A percentile compares a stretch with the other conserved stretches of the same genome.
These are phyloP conservation scores for Pissodes strobi DNA, from an alignment of 1,140 invertebrate genomes.

Conservation along the genomic window DNA sequence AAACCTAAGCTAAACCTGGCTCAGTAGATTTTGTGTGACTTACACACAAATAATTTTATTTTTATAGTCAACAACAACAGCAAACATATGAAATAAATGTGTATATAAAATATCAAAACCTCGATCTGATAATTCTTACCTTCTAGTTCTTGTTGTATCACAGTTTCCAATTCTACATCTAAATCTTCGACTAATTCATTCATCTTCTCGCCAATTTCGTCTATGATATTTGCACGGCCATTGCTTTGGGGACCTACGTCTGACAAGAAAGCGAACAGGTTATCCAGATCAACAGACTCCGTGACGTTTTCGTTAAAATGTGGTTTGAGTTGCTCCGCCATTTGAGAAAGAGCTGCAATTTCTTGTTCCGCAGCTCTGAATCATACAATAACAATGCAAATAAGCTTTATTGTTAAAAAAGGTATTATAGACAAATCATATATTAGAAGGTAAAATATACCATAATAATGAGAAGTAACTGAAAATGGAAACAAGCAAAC, in stretches of 20 bases:
- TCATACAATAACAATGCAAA: too few relatives aligned
- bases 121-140: conserved; percentile 5
- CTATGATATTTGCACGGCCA: conserved; percentile 65
- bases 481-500: too few relatives aligned
- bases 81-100: not conserved
- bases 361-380: conserved; percentile 75
- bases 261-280: conserved; percentile 90
- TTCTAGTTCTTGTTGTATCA: conserved; percentile 64
- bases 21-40: too few relatives aligned
- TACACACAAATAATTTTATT: too few relatives aligned
- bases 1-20: too few relatives aligned
- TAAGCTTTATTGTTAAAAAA: too few relatives aligned
- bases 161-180: conserved; percentile 70
- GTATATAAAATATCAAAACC: not conserved
- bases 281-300: conserved; percentile 84
- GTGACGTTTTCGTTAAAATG: conserved; percentile 61
- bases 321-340: conserved; percentile 76
- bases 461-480: too few relatives aligned
- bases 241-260: conserved; percentile 71
- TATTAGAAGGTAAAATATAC: too few relatives aligned
- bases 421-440: too few relatives aligned
- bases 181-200: conserved; percentile 79
- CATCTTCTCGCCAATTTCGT: conserved; percentile 86
- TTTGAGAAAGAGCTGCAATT: conserved; percentile 73
- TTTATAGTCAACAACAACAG: too few relatives aligned